phyloP scores from a whole-genome alignment of 2,113 vertebrate species.

The Myocastor coypus region DNA sequence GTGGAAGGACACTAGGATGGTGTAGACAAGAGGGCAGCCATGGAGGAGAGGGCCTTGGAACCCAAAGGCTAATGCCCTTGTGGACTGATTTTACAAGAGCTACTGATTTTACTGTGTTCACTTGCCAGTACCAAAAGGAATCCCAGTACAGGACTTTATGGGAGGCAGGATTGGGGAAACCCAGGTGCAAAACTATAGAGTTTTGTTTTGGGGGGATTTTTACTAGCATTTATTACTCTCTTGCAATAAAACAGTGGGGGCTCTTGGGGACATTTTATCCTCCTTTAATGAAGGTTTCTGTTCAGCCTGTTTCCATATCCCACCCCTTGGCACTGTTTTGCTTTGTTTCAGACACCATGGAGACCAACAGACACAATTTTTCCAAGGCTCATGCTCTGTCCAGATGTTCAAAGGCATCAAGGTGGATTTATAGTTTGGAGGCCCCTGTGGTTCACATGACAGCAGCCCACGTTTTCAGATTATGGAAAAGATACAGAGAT shows the following conservation, averaged over 20 bases:
- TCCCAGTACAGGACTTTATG: neutral
- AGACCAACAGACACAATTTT: constrained; percentile 73
- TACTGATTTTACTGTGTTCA: neutral
- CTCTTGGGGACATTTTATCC: neutral
- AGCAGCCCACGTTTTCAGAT: neutral
- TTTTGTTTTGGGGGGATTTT: neutral
- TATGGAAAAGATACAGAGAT: neutral
- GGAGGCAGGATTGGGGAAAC: neutral
- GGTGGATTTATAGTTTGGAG: neutral
- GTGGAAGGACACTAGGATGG: neutral
- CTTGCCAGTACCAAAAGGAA: neutral
- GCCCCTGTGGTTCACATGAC: neutral
- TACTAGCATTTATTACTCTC: neutral
- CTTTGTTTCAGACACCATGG: constrained; percentile 76
- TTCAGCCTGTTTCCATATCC: constrained; percentile 23
- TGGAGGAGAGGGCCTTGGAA: neutral
- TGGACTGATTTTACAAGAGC: neutral
- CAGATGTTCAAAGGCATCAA: constrained; percentile 60
- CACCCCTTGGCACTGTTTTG: constrained; percentile 48
- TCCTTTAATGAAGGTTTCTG: constrained; percentile 10
- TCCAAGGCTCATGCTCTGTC: constrained; percentile 55
- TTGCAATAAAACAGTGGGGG: neutral
- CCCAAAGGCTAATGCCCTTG: neutral
- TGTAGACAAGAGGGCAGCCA: neutral
- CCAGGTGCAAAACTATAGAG: neutral